phyloP scores from a whole-genome alignment of 2,888 invertebrate species.

The Orgyia antiqua region DNA sequence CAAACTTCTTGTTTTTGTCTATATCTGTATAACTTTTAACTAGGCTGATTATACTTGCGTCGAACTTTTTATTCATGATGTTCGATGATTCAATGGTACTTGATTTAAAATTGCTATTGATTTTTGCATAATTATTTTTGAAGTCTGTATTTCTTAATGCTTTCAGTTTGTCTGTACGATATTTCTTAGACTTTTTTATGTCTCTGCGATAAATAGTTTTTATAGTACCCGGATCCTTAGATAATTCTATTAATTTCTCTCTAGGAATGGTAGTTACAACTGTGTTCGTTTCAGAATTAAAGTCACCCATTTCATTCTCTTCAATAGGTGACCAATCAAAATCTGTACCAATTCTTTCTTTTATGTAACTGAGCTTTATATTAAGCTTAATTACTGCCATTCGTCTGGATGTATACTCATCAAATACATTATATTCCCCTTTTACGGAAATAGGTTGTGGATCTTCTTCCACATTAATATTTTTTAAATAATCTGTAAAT shows the following conservation, averaged over 20 bases:
- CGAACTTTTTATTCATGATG: neutral
- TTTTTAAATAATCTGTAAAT: slow-evolving; percentile 42
- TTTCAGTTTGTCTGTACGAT: slow-evolving; percentile 3
- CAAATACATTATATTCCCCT: slow-evolving; percentile 41
- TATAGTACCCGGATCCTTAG: slow-evolving; percentile 27
- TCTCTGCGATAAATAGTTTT: slow-evolving; percentile 35
- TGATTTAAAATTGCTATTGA: no score
- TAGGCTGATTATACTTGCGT: slow-evolving; percentile 10
- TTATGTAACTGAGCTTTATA: slow-evolving; percentile 41
- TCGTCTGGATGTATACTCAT: slow-evolving; percentile 44
- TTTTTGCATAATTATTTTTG: no score
- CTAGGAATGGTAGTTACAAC: neutral
- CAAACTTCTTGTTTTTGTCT: slow-evolving; percentile 18
- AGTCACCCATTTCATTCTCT: no score
- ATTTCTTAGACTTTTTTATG: slow-evolving; percentile 15
- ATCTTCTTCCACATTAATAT: slow-evolving; percentile 19
- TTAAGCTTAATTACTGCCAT: slow-evolving; percentile 46
- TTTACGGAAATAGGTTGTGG: slow-evolving; percentile 26
- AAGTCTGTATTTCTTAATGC: neutral
- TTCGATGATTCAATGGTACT: no score
- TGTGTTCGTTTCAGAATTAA: neutral
- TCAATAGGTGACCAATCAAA: no score
- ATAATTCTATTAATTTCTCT: slow-evolving; percentile 1
- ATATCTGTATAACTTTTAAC: slow-evolving; percentile 36
- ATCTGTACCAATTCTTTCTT: slow-evolving; percentile 17